Evolutionary conservation across 2,797 vertebrate genomes (phyloP), one percentile per base, ranked within the genome.

Genomic region (Gorsachius magnificus): DNA sequence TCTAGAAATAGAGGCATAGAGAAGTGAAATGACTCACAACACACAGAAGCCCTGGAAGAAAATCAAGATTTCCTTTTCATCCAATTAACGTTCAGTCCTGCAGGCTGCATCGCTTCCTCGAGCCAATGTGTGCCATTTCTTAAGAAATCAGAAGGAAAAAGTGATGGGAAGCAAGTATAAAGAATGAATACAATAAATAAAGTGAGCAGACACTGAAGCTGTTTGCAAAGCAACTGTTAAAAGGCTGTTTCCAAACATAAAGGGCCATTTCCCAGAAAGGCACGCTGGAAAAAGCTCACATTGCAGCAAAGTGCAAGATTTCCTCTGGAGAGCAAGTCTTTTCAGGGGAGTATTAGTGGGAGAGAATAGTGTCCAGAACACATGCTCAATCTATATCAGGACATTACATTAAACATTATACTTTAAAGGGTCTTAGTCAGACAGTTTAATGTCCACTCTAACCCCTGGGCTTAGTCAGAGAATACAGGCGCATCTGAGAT

Each of bases 11-110:
- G 45, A 88, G 26, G 7, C 57, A 54, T 1, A 3, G 45, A 84
- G 61, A 84, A 95, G 18, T 24, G 15, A 81, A 87, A 16, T 94
- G 66, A 84, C 54, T 95, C 80, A 89, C 21, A 90, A 36, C 7
- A 29, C 46, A 68, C 41, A 96, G 83, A 92, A 90, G 24, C 35
- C 16, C 64, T 86, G 79, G 87, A 94, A 95, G 68, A 88, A 91
- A 95, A 91, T 53, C 38, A 83, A 75, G 33, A 58, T 86, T 80
- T 87, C 35, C 5, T 75, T 91, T 90, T 64, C 46, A 90, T 58
- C 41, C 51, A 60, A 45, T 18, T 41, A 57, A 28, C 29, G 57
- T 35, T 90, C 82, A 80, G 9, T 41, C 3, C 7, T 25, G 65
- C 56, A 69, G 87, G 65, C 57, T 86, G 53, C 22, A 22, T 53